Base-by-base conservation (phyloP, 2,888 invertebrate species). In the Drosophila neutralis region DNA sequence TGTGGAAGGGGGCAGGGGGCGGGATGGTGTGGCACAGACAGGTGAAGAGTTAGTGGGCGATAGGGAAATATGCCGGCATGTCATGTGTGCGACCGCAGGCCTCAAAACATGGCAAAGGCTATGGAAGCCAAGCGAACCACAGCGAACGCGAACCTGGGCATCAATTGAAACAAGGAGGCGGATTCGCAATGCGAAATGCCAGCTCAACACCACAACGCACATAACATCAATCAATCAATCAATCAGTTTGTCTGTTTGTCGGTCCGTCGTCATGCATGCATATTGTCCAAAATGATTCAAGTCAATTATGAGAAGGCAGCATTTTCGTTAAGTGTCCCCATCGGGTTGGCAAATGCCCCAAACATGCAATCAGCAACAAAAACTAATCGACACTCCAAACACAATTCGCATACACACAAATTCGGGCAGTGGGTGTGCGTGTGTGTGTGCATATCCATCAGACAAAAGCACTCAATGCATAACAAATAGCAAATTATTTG, bases 251-350 rank as follows among this genome's bases (percentile, higher is more conserved):
- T 24, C 35, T 35, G 24, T 18, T 24, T 18, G 35, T 24, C 53
- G 18, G 51, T 48, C 68, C 67, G 57, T 71, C 45, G 64, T 49
- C 57, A 62, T 59, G 60, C 61, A 54, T 67, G 67, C 76, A 69
- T 70, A 79, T 79, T 84, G 73, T 69, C 77, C 77, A 70, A 77
- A 67, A 78, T 88, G 78, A 90, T 90, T 74, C 72, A 75, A 83
- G 83, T 72, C 78, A 78, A 88, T 85, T 83, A 76, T 67, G 66
- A 69, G 76, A 61, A 64, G 71, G 78, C 76, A 73, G 75, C 73
- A 78, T 76, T 89, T 88, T 72, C 67, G 87, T 79, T 86, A 86
- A 88, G 81, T 86, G 86, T 38, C 52, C 63, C 51, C 58, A 59
- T 27, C 40, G 69, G 51, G 15, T 40, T 49, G 10, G 38, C 58